Base-by-base conservation (phyloP, 23 tunicate genomes). In the Diplosoma virens region DNA sequence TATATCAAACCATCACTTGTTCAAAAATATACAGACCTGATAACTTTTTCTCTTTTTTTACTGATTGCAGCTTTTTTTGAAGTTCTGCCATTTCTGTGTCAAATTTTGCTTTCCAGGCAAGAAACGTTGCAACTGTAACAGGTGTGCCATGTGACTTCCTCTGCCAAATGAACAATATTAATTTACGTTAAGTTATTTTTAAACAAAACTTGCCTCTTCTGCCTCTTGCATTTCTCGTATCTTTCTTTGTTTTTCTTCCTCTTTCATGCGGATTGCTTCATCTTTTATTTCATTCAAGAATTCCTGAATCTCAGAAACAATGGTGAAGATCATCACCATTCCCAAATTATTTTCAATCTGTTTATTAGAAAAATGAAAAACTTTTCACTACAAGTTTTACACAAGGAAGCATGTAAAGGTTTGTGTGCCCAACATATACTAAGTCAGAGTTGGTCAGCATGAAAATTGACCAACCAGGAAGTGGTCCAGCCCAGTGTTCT, bases 141-240 rank as follows among this genome's bases (percentile, higher is more conserved):
- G 85, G 85, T 1, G 95, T 94, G n/a, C 99, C 99, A 27, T 67
- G 85, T 76, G 86, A 94, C 73, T 84, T 94, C 41, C 87, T 82
- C 88, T 86, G 71, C 60, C n/a, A n/a, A n/a, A n/a, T n/a, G n/a
- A n/a, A n/a, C n/a, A n/a, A n/a, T n/a, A n/a, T n/a, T n/a, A n/a
- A n/a, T n/a, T n/a, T n/a, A n/a, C n/a, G n/a, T n/a, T n/a, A n/a
- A n/a, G n/a, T n/a, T n/a, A n/a, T n/a, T n/a, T n/a, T n/a, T n/a
- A n/a, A n/a, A n/a, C n/a, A 5, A 3, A n/a, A 61, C 35, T 33
- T 34, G 76, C 88, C 76, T 79, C 72, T 56, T 90, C 90, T 29
- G 83, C 99, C 73, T 83, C 87, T 52, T 79, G 67, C 32, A 30
- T 60, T 65, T 94, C 95, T 41, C 77, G 84, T 70, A 88, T 89